Conservation (phyloP, 2,797 vertebrate genomes). For the Pseudochromis fuscus region DNA sequence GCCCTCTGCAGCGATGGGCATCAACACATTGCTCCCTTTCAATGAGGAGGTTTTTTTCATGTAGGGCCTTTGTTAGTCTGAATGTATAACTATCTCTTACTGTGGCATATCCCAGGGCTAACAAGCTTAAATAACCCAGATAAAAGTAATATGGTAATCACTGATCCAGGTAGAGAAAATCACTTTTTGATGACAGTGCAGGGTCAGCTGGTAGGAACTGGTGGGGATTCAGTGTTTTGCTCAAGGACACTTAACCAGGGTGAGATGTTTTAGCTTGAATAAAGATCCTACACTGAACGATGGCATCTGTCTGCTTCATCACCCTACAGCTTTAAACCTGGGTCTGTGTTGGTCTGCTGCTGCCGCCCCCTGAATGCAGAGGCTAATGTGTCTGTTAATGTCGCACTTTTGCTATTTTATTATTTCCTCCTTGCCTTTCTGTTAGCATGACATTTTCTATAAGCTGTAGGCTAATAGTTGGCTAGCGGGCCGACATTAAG, state of each 20-base stretch:
- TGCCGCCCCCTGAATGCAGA: slow-evolving; percentile 17
- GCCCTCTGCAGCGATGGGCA: slow-evolving; percentile 6
- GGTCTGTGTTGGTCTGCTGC: slow-evolving; percentile 20
- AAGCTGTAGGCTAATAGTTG: slow-evolving; percentile 78
- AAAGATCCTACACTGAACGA: slow-evolving; percentile 21
- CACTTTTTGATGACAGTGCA: slow-evolving; percentile 43
- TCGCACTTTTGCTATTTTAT: slow-evolving; percentile 50
- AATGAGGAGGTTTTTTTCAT: slow-evolving; percentile 35
- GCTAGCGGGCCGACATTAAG: slow-evolving; percentile 82
- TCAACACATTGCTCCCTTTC: slow-evolving; percentile 48
- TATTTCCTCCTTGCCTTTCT: slow-evolving; percentile 58
- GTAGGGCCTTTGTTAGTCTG: slow-evolving; percentile 35
- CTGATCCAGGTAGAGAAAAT: slow-evolving; percentile 47
- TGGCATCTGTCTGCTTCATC: not conserved
- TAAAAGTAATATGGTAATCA: slow-evolving; percentile 68
- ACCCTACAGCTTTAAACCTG: slow-evolving; percentile 33
- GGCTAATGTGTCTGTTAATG: slow-evolving; percentile 58
- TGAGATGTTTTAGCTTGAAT: slow-evolving; percentile 12
- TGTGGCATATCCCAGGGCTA: slow-evolving; percentile 40
- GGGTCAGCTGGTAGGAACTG: slow-evolving; percentile 36
- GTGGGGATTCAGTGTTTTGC: slow-evolving; percentile 39
- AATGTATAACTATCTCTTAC: slow-evolving; percentile 48
- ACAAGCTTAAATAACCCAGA: slow-evolving; percentile 53
- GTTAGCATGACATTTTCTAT: slow-evolving; percentile 74
- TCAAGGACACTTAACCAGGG: slow-evolving; percentile 22